These are phyloP conservation scores for Microcaecilia unicolor DNA, from an alignment of 2,797 vertebrate species.

Conservation along the genomic window DNA sequence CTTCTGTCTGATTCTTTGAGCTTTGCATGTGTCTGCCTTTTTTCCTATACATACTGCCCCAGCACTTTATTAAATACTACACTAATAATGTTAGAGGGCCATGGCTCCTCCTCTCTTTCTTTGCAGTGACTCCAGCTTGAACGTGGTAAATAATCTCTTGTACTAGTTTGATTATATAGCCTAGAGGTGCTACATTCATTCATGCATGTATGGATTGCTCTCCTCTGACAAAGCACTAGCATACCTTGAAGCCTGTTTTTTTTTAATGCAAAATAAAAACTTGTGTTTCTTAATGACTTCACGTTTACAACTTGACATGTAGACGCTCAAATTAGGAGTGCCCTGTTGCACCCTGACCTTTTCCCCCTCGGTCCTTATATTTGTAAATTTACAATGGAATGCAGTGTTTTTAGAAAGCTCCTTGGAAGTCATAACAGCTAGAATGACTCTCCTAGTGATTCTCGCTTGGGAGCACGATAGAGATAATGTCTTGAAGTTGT, in stretches of 20 bases:
- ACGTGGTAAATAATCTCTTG: too few species aligned
- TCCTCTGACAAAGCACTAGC: slow-evolving; percentile 53
- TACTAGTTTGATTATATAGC: too few species aligned
- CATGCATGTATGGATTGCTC: slow-evolving; percentile 30
- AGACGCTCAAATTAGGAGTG: background rate
- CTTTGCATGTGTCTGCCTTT: slow-evolving; percentile 51
- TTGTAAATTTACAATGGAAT: slow-evolving; percentile 10
- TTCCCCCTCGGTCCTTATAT: slow-evolving; percentile 1
- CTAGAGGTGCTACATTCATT: slow-evolving; percentile 60
- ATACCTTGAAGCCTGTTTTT: slow-evolving; percentile 24
- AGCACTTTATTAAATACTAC: too few species aligned
- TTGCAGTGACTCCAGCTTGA: too few species aligned
- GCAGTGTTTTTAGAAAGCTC: too few species aligned
- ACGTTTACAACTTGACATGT: too few species aligned
- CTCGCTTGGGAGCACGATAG: too few species aligned
- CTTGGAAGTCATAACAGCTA: too few species aligned
- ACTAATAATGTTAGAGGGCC: too few species aligned
- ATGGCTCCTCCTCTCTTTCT: slow-evolving; percentile 43
- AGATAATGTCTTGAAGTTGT: too few species aligned
- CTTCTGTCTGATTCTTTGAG: slow-evolving; percentile 32
- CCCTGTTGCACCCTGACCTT: slow-evolving; percentile 1
- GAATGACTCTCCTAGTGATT: too few species aligned
- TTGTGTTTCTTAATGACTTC: background rate
- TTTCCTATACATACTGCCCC: slow-evolving; percentile 20
- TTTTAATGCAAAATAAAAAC: background rate